Percentiles rank a stretch among this genome's conserved stretches.
phyloP scores from a whole-genome alignment of 2,113 vertebrate genomes.

The western clawed frog (Xenopus tropicalis) region UCB_Xtro_10.0 CM004443.2:70338001-70338500 shows the following conservation, averaged over 20 bases:
- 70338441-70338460: not conserved
- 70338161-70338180: conserved; percentile 36
- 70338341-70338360: conserved; percentile 7
- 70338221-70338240: conserved; percentile 30
- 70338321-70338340: conserved; percentile 13
- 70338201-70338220: conserved; percentile 33
- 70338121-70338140: conserved; percentile 45
- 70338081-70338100: conserved; percentile 34
- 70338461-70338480: not conserved
- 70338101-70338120: conserved; percentile 39
- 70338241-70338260: conserved; percentile 28
- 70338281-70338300: conserved; percentile 19
- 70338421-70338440: conserved; percentile 1
- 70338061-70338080: conserved; percentile 49
- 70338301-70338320: conserved; percentile 22
- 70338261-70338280: conserved; percentile 34
- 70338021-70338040: conserved; percentile 40
- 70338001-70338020: conserved; percentile 43
- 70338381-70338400: conserved; percentile 22
- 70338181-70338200: conserved; percentile 45
- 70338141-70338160: conserved; percentile 22
- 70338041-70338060: conserved; percentile 45
- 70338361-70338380: conserved; percentile 6
- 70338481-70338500: not conserved
- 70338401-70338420: conserved; percentile 2